Percentiles rank a stretch among this genome's conserved stretches.
Evolutionary conservation across 2,888 invertebrate genomes (phyloP).

Genomic region (Eurytoma californica): DNA sequence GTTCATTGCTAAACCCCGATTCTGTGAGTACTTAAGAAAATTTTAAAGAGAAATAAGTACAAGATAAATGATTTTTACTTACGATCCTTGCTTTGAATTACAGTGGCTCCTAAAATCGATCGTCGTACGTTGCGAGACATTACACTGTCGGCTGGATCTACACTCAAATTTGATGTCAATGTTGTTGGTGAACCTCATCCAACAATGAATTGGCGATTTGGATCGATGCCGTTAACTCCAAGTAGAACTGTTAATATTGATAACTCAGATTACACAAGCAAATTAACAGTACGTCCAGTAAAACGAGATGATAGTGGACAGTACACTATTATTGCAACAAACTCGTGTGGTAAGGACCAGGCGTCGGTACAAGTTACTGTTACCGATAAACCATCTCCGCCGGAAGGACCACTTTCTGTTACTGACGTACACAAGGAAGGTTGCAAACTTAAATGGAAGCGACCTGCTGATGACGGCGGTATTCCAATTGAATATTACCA

Average conservation of each 20-base stretch:
- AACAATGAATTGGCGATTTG: constrained; percentile 93
- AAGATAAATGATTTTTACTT: background rate
- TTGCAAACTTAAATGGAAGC: constrained; percentile 95
- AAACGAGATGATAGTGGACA: constrained; percentile 89
- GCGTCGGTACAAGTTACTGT: constrained; percentile 89
- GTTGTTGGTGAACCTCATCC: constrained; percentile 98
- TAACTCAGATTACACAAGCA: constrained; percentile 91
- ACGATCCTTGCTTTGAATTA: constrained; percentile 55
- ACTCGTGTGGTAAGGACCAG: constrained; percentile 90
- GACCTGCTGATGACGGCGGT: constrained; percentile 96
- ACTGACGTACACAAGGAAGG: constrained; percentile 95
- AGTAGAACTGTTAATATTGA: constrained; percentile 87
- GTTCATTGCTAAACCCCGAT: constrained; percentile 90
- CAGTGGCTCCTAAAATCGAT: constrained; percentile 96
- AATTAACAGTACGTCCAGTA: constrained; percentile 88
- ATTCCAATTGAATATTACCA: constrained; percentile 96
- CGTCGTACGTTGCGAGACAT: constrained; percentile 92
- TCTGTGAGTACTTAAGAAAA: constrained; percentile 77
- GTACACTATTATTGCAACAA: constrained; percentile 90
- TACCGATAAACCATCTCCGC: constrained; percentile 90
- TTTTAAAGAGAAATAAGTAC: background rate
- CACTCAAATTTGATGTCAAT: constrained; percentile 94
- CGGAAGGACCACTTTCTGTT: constrained; percentile 92
- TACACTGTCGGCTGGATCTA: constrained; percentile 92
- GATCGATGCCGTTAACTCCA: constrained; percentile 84